A percentile compares a stretch with the other conserved stretches of the same genome.
phyloP scores from a whole-genome alignment of 2,113 vertebrate species.

The Nestor notabilis region DNA sequence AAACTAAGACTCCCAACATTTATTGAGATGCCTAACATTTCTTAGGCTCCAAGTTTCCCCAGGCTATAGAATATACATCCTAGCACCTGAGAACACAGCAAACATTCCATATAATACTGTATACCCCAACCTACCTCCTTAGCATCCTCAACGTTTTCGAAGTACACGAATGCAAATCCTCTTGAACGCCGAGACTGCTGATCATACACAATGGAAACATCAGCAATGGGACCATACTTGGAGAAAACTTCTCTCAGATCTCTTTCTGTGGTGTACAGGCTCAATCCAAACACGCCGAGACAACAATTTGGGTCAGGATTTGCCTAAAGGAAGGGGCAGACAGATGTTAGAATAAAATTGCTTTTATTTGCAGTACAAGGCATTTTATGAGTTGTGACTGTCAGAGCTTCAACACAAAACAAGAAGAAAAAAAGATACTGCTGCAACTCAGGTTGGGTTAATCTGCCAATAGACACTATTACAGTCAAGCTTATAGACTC shows the following conservation, averaged over 20 bases:
- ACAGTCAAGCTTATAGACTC: not conserved
- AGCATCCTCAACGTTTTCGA: conserved; percentile 90
- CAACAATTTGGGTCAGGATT: conserved; percentile 96
- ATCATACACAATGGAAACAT: conserved; percentile 93
- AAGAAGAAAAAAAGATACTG: too few relatives aligned
- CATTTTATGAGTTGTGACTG: not conserved
- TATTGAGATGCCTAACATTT: not conserved
- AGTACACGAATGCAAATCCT: conserved; percentile 96
- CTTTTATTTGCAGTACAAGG: not conserved
- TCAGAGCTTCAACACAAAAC: not conserved
- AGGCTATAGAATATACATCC: not conserved
- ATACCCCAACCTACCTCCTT: conserved; percentile 82
- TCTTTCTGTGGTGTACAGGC: conserved; percentile 93
- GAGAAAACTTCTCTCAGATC: conserved; percentile 95
- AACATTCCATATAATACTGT: not conserved
- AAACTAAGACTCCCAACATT: not conserved
- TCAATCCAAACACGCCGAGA: conserved; percentile 94
- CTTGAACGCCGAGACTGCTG: conserved; percentile 94
- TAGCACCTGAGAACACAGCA: not conserved
- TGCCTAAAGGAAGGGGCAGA: conserved; percentile 72
- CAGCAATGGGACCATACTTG: conserved; percentile 91
- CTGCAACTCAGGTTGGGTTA: not conserved
- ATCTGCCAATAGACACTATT: not conserved
- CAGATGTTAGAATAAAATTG: fast-evolving
- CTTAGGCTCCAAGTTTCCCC: fast-evolving